Conservation (phyloP, 2,113 vertebrate species). For the Heterotis niloticus region DNA sequence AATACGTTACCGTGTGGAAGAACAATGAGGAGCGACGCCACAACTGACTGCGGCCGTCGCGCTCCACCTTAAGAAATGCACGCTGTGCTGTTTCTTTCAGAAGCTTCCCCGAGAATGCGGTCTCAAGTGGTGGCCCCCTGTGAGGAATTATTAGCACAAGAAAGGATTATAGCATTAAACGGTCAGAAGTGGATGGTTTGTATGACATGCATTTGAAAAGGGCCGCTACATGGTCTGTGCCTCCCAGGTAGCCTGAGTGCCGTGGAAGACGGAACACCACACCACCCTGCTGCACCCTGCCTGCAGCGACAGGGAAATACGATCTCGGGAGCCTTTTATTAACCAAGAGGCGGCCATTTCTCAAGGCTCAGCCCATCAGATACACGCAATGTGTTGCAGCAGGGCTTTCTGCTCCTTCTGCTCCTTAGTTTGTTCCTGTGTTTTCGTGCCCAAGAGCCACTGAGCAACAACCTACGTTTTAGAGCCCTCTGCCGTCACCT, state of each 20-base stretch:
- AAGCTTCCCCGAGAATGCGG: background rate
- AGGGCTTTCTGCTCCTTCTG: background rate
- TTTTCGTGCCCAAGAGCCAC: slow-evolving; percentile 9
- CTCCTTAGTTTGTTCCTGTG: slow-evolving; percentile 8
- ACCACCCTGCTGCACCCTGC: slow-evolving; percentile 9
- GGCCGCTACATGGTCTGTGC: background rate
- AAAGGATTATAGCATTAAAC: slow-evolving; percentile 1
- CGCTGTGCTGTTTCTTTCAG: background rate
- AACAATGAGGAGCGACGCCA: background rate
- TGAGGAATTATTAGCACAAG: background rate
- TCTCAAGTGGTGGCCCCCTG: background rate
- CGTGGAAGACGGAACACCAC: slow-evolving; percentile 4
- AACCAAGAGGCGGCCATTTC: slow-evolving; percentile 11
- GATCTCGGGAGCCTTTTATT: slow-evolving; percentile 29
- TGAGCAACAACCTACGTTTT: background rate
- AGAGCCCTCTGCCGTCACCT: slow-evolving; percentile 5
- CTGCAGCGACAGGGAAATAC: slow-evolving; percentile 21
- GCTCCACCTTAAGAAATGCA: background rate
- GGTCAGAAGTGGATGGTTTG: background rate
- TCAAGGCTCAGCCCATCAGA: slow-evolving; percentile 8
- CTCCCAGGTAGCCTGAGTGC: background rate
- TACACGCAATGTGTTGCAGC: slow-evolving; percentile 16
- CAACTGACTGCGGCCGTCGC: background rate
- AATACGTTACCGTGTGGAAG: background rate
- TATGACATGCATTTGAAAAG: slow-evolving; percentile 12